Percentiles rank a stretch among this genome's conserved stretches.
Evolutionary conservation across 2,888 invertebrate species (phyloP).

Genomic region (Xestia xanthographa): DNA sequence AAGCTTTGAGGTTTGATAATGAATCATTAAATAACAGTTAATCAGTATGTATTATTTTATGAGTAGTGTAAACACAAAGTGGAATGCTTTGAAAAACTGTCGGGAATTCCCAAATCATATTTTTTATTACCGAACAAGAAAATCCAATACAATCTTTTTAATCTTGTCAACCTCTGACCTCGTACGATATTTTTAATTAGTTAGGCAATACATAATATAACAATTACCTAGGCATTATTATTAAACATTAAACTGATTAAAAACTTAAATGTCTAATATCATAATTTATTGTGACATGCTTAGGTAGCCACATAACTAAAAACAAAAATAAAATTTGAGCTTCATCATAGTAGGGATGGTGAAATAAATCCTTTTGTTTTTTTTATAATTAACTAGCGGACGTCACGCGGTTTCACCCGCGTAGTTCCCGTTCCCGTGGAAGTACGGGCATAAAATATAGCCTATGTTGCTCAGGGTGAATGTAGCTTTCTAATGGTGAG

Average conservation of each 20-base stretch:
- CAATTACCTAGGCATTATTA: neutral
- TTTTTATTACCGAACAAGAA: neutral
- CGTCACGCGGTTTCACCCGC: no score
- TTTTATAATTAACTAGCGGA: no score
- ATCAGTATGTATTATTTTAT: neutral
- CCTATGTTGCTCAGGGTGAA: no score
- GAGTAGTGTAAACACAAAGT: neutral
- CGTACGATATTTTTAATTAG: neutral
- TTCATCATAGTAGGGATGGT: neutral
- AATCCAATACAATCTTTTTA: conserved; percentile 2
- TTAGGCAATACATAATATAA: neutral
- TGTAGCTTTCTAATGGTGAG: no score
- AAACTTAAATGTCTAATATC: neutral
- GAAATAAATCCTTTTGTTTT: neutral
- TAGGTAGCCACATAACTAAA: neutral
- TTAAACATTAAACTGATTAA: neutral
- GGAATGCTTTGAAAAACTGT: neutral
- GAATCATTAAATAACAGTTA: neutral
- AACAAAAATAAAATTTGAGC: neutral
- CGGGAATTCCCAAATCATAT: neutral
- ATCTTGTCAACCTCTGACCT: neutral
- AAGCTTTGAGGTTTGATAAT: neutral
- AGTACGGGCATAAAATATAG: no score
- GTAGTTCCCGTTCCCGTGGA: no score
- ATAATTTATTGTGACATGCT: neutral